phyloP scores from a whole-genome alignment of 2,113 vertebrate genomes.

The Falcunculus frontatus region DNA sequence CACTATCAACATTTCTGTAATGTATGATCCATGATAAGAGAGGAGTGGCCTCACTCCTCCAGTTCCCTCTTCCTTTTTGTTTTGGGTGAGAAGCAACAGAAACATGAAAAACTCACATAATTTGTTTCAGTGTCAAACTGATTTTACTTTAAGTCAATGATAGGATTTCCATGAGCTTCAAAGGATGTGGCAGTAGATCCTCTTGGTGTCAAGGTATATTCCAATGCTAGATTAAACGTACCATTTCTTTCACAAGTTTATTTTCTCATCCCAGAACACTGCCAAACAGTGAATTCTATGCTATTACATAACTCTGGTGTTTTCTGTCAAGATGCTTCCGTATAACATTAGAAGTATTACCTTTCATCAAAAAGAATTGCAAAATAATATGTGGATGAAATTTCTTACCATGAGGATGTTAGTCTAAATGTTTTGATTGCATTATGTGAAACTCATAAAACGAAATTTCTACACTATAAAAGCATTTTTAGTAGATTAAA shows the following conservation, averaged over 20 bases:
- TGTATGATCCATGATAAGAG: not conserved
- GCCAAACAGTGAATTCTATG: not conserved
- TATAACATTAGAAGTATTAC: not conserved
- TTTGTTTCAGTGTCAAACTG: not conserved
- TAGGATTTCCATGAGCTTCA: not conserved
- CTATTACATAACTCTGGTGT: not conserved
- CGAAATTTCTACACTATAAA: conserved; percentile 86
- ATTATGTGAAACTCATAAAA: conserved; percentile 83
- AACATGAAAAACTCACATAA: not conserved
- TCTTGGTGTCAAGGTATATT: not conserved
- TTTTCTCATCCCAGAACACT: not conserved
- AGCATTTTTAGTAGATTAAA: conserved; percentile 83
- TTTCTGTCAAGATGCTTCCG: not conserved
- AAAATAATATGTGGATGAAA: conserved; percentile 74
- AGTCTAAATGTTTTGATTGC: conserved; percentile 82
- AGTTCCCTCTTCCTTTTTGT: not conserved
- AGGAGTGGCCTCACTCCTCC: not conserved
- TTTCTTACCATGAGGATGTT: conserved; percentile 72
- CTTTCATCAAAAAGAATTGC: not conserved
- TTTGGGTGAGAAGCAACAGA: not conserved
- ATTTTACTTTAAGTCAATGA: not conserved
- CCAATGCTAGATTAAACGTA: not conserved
- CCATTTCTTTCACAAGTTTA: not conserved
- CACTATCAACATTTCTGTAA: not conserved
- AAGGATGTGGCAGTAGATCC: not conserved